Base-by-base conservation (phyloP, 1,140 invertebrate species). In the Tetragnatha versicolor region DNA sequence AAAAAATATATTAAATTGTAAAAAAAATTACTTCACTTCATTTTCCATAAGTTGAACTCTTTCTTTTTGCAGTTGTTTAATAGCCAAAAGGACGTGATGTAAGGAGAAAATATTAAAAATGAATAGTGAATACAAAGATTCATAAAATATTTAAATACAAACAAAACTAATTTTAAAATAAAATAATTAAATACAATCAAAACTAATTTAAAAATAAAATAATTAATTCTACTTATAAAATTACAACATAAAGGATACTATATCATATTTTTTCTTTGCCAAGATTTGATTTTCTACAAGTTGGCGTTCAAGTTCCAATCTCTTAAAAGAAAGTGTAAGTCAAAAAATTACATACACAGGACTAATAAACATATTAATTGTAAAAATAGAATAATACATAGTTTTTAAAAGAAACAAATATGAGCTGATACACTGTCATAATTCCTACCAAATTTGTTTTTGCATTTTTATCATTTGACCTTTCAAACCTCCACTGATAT, bases 361-460 rank as follows among this genome's bases (percentile, higher is more conserved):
- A 12, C 14, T 7, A 60, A 31, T 35, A 1, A 22, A 37, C 25
- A 63, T 37, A 33, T 55, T 29, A 20, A 25, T 25, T 0, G 25
- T 0, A 7, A 7, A 27, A 14, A 25, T 27, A 53, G 20, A n/a
- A n/a, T n/a, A n/a, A n/a, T n/a, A n/a, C n/a, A n/a, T n/a, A n/a
- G n/a, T n/a, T n/a, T n/a, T n/a, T n/a, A n/a, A n/a, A n/a, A n/a
- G n/a, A n/a, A n/a, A n/a, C n/a, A n/a, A n/a, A n/a, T n/a, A n/a
- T n/a, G n/a, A n/a, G n/a, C n/a, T n/a, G n/a, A n/a, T n/a, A n/a
- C n/a, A n/a, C n/a, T n/a, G n/a, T n/a, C n/a, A n/a, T n/a, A n/a
- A n/a, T n/a, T n/a, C n/a, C n/a, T 63, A 75, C 72, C 33, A 75
- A 37, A 51, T 75, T 75, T 35, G 58, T 45, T 75, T 49, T 75